phyloP scores from a whole-genome alignment of 2,888 invertebrate genomes.

The Nesidiocoris tenuis region DNA sequence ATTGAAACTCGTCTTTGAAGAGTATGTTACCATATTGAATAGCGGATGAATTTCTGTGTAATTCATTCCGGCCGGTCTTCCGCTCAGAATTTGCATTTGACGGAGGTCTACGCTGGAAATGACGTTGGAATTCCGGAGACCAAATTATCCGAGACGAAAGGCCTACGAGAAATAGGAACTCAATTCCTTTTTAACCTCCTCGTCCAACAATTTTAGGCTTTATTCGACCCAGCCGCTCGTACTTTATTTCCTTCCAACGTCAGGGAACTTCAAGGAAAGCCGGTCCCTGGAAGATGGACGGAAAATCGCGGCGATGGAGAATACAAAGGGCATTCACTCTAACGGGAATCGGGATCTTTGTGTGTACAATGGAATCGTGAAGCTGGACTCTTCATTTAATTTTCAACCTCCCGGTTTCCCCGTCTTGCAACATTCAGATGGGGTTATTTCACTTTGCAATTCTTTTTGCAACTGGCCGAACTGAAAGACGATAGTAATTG shows the following conservation, averaged over 20 bases:
- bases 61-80: no score
- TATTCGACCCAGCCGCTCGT: background rate
- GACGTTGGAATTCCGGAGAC: no score
- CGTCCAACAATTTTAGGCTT: background rate
- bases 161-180: slow-evolving; percentile 14
- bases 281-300: background rate
- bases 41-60: no score
- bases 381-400: background rate
- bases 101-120: no score
- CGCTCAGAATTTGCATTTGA: no score
- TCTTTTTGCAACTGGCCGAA: background rate
- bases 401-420: background rate
- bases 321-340: background rate
- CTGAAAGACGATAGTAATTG: no score
- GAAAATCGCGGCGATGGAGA: background rate
- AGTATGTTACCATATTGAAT: no score
- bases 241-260: background rate
- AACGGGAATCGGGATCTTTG: background rate
- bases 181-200: background rate
- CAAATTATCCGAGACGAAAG: slow-evolving; percentile 19
- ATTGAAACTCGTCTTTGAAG: no score
- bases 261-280: background rate
- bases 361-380: background rate
- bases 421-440: background rate
- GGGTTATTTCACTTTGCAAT: background rate